phyloP scores from a whole-genome alignment of 1,140 invertebrate species.

The Oryctes rhinoceros region DNA sequence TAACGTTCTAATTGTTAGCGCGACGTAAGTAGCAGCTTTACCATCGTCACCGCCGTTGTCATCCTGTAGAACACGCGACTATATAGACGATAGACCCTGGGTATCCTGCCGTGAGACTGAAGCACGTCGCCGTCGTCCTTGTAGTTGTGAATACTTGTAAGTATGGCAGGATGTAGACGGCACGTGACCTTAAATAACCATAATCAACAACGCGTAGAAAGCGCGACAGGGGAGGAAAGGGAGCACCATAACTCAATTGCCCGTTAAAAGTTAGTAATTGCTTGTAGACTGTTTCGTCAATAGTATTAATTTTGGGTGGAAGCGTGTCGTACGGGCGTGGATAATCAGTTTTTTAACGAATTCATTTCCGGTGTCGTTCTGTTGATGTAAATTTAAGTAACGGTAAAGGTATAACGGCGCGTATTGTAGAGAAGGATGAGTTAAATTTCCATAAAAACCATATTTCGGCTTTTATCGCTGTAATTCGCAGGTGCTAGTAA shows the following conservation, averaged over 20 bases:
- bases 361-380: constrained; percentile 18
- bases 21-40: constrained; percentile 19
- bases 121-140: background rate
- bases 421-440: background rate
- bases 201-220: constrained; percentile 25
- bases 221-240: background rate
- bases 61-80: constrained; percentile 1
- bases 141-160: background rate
- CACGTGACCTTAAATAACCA: constrained; percentile 30
- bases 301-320: constrained; percentile 36
- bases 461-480: background rate
- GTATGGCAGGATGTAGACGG: constrained; percentile 9
- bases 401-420: background rate
- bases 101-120: constrained; percentile 16
- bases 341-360: constrained; percentile 37
- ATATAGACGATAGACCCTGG: background rate
- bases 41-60: background rate
- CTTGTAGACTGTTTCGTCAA: constrained; percentile 32
- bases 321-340: constrained; percentile 33
- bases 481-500: no score
- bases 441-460: background rate
- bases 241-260: constrained; percentile 25
- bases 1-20: constrained; percentile 31
- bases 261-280: constrained; percentile 37
- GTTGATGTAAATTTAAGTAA: constrained; percentile 19